These are phyloP conservation scores for Acanthurus tractus DNA, from an alignment of 2,797 vertebrate genomes.

Conservation along the genomic window DNA sequence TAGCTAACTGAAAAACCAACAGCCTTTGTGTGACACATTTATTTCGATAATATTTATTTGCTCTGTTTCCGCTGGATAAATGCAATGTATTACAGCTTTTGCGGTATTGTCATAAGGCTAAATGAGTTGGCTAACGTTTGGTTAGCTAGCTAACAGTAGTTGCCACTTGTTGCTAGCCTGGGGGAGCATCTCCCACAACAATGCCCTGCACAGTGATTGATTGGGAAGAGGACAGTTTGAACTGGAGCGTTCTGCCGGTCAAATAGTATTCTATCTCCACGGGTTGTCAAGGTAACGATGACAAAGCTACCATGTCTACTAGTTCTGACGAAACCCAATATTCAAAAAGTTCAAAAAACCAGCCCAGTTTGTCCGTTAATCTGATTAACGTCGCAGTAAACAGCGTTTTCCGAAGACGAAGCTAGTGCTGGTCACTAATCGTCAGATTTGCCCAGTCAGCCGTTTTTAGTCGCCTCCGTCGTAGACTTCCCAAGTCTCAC, in stretches of 20 bases:
- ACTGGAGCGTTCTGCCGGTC: not conserved
- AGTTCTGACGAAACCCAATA: not conserved
- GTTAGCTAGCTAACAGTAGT: slow-evolving; percentile 4
- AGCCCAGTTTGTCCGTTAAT: slow-evolving; percentile 37
- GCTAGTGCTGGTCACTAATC: slow-evolving; percentile 11
- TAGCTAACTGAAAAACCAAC: not conserved
- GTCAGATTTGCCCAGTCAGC: slow-evolving; percentile 9
- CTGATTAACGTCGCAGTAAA: slow-evolving; percentile 44
- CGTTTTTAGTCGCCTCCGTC: not conserved
- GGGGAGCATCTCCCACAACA: slow-evolving; percentile 52
- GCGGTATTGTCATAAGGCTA: slow-evolving; percentile 23
- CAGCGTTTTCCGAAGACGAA: slow-evolving; percentile 14
- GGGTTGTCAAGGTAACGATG: slow-evolving; percentile 27
- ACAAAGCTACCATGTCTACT: not conserved
- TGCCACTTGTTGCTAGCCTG: slow-evolving; percentile 75
- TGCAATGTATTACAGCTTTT: slow-evolving; percentile 5
- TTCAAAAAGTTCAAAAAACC: not conserved
- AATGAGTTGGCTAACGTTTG: slow-evolving; percentile 68
- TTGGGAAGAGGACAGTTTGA: slow-evolving; percentile 2
- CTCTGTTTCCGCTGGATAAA: not conserved
- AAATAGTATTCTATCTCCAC: slow-evolving; percentile 3
- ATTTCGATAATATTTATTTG: not conserved
- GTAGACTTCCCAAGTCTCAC: not conserved
- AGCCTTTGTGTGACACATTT: not conserved
- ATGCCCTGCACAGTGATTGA: slow-evolving; percentile 39